Evolutionary conservation across 2,797 vertebrate genomes (phyloP).

Genomic region (Gallirallus australis): DNA sequence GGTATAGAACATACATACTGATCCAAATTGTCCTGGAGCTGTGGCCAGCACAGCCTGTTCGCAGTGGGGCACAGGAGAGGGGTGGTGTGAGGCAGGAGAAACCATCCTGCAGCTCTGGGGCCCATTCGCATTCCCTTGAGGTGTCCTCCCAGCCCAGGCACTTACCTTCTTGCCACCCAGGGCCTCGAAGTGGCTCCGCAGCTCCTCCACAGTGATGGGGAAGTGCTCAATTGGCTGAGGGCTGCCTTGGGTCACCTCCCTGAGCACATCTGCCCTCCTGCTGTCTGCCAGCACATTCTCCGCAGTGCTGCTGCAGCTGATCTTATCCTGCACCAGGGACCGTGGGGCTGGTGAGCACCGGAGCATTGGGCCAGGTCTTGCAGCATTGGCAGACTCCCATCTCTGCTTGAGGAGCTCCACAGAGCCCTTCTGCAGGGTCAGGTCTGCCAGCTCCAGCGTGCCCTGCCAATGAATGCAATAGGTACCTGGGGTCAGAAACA

Average conservation of each 20-base stretch:
- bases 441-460: constrained; percentile 36
- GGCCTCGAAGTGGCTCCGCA: constrained; percentile 78
- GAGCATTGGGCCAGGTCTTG: neutral
- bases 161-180: constrained; percentile 74
- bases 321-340: neutral
- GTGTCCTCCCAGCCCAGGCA: accelerated
- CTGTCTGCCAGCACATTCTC: neutral
- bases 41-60: neutral
- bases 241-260: constrained; percentile 38
- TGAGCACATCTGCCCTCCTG: neutral
- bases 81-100: neutral
- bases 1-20: neutral
- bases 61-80: accelerated
- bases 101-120: accelerated
- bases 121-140: accelerated
- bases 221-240: constrained; percentile 59
- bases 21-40: neutral
- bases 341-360: neutral
- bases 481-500: neutral
- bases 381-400: constrained; percentile 62
- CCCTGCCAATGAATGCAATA: constrained; percentile 69
- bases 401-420: constrained; percentile 71
- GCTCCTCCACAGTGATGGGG: constrained; percentile 76
- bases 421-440: constrained; percentile 69
- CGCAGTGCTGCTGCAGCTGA: neutral